Evolutionary conservation across 2,888 invertebrate genomes (phyloP).

Genomic region (Caenorhabditis macrosperma): DNA sequence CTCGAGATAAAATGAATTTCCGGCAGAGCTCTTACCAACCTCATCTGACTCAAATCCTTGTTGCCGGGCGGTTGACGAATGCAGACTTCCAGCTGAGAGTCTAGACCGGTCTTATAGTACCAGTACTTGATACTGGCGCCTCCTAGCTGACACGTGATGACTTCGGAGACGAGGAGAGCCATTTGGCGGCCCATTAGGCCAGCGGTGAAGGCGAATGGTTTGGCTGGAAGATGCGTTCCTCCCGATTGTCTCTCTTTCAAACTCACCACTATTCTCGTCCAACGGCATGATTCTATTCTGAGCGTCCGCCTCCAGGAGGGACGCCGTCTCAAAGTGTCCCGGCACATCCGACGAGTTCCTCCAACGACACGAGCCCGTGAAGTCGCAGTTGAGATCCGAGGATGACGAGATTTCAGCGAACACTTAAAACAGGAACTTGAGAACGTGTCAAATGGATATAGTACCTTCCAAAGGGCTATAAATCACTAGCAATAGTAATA

Average conservation of each 20-base stretch:
- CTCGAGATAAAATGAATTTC: too few relatives aligned
- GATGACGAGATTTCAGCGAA: slow-evolving; percentile 69
- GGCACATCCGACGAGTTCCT: slow-evolving; percentile 70
- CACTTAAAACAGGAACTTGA: slow-evolving; percentile 25
- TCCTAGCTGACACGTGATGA: slow-evolving; percentile 73
- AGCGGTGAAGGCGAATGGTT: slow-evolving; percentile 68
- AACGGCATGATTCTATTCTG: slow-evolving; percentile 43
- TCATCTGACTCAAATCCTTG: slow-evolving; percentile 60
- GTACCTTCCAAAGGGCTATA: neutral
- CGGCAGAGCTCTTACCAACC: slow-evolving; percentile 60
- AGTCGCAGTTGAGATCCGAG: slow-evolving; percentile 77
- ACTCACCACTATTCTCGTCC: slow-evolving; percentile 51
- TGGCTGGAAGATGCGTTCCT: slow-evolving; percentile 52
- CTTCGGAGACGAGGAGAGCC: slow-evolving; percentile 72
- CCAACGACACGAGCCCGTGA: slow-evolving; percentile 73
- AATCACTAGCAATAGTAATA: neutral
- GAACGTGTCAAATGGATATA: neutral
- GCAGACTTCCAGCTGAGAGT: slow-evolving; percentile 73
- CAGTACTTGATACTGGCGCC: slow-evolving; percentile 75
- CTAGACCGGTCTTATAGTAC: slow-evolving; percentile 77
- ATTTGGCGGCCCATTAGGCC: slow-evolving; percentile 70
- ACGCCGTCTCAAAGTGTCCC: slow-evolving; percentile 39
- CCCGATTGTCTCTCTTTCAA: neutral
- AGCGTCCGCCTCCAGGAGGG: slow-evolving; percentile 40
- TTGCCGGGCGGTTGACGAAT: slow-evolving; percentile 75